phyloP scores from a whole-genome alignment of 2,888 invertebrate species.

The Lasioglossum pauxillum region DNA sequence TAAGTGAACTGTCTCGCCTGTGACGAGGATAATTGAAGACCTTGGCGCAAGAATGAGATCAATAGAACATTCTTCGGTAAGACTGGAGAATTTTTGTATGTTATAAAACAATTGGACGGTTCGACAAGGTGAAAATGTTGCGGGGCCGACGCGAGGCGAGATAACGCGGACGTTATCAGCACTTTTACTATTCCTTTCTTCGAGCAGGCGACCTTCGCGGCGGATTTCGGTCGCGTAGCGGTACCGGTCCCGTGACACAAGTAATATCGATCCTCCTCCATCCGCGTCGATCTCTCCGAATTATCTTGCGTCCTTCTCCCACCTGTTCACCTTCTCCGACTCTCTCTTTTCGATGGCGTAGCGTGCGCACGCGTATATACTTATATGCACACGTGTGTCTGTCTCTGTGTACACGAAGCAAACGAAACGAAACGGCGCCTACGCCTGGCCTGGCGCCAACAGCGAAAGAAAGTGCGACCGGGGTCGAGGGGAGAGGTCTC shows the following conservation, averaged over 20 bases:
- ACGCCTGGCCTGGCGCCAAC: conserved; percentile 79
- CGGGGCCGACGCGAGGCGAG: neutral
- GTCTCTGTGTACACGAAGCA: conserved; percentile 40
- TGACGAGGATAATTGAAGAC: neutral
- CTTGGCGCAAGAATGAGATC: neutral
- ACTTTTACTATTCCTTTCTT: conserved; percentile 69
- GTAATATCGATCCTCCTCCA: conserved; percentile 69
- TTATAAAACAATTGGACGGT: no score
- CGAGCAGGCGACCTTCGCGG: conserved; percentile 46
- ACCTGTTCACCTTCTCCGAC: conserved; percentile 6
- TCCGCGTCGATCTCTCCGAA: conserved; percentile 66
- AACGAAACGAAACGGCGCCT: conserved; percentile 76
- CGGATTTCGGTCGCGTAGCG: conserved; percentile 77
- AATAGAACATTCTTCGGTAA: neutral
- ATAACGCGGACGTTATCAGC: conserved; percentile 38
- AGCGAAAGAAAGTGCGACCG: conserved; percentile 73
- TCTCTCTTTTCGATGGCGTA: conserved; percentile 4
- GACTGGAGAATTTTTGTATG: neutral
- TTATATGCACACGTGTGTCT: neutral
- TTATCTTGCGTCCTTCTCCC: conserved; percentile 44
- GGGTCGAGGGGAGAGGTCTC: conserved; percentile 61
- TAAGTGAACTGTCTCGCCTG: neutral
- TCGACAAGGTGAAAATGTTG: neutral
- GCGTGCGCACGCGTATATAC: conserved; percentile 13
- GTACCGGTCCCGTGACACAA: conserved; percentile 73